Conservation (phyloP, 2,797 vertebrate species). For the Triplophysa bombifrons region DNA sequence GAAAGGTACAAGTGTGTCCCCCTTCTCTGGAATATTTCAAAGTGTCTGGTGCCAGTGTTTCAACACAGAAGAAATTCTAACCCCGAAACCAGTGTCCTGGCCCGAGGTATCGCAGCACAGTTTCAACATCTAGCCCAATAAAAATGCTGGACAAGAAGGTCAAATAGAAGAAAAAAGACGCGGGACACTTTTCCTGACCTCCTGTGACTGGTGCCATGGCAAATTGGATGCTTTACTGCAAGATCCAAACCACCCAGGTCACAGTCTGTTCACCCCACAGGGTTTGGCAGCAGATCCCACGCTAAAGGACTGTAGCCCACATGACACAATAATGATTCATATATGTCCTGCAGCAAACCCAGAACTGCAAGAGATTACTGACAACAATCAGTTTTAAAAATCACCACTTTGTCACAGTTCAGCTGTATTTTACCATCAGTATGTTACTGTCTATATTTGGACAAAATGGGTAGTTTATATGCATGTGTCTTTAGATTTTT, state of each 20-base stretch:
- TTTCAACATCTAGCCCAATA: not conserved
- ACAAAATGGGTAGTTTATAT: not conserved
- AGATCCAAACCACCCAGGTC: constrained; percentile 36
- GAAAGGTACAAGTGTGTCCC: not conserved
- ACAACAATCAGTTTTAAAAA: not conserved
- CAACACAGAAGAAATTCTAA: constrained; percentile 5
- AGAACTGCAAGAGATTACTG: constrained; percentile 1
- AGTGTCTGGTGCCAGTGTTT: constrained; percentile 11
- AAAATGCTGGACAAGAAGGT: constrained; percentile 6
- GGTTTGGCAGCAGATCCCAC: constrained; percentile 26
- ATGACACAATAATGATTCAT: constrained; percentile 16
- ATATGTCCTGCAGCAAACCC: constrained; percentile 30
- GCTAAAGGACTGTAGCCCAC: not conserved
- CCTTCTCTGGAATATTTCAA: constrained; percentile 12
- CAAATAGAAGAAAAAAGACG: not conserved
- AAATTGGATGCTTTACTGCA: constrained; percentile 8
- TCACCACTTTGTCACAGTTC: not conserved
- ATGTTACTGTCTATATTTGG: not conserved
- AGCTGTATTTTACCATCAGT: not conserved
- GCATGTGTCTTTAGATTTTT: not conserved
- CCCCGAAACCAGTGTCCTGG: not conserved
- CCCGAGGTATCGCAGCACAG: not conserved
- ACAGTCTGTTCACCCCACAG: constrained; percentile 44
- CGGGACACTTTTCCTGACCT: constrained; percentile 20
- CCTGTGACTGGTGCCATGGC: constrained; percentile 11